Base-by-base conservation (phyloP, 1,140 invertebrate species). In the Saccostrea glomerata region DNA sequence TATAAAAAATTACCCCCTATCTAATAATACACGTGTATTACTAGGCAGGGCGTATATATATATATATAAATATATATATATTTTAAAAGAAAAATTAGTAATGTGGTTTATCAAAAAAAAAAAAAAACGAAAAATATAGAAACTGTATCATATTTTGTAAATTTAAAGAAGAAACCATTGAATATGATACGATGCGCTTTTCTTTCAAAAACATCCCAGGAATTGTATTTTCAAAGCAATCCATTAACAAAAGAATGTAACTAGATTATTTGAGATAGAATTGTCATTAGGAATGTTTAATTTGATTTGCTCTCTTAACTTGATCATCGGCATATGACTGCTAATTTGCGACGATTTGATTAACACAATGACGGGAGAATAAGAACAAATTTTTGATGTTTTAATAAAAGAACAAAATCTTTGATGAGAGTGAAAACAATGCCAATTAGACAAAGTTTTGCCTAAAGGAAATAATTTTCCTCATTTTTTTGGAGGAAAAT, bases 261-360 rank as follows among this genome's bases (percentile, higher is more conserved):
- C 58, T 63, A 63, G 58, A 63, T 63, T 63, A 63, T 63, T 63
- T 63, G 30, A 77, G 25, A 77, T 25, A 30, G 70, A 36, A 25
- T 25, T 77, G 70, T 77, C 70, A 77, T 77, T 77, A 12, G 25
- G 30, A 25, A 36, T 77, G 70, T 30, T 77, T 77, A 30, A 77
- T 77, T 77, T 30, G 30, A 77, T 77, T 77, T 77, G 70, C 25
- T 30, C 13, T 77, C 70, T 30, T 30, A 77, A 77, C 70, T 11
- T 77, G 30, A 77, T 77, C 30, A 77, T 77, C 25, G 25, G 70
- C 25, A 77, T 30, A 77, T 77, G 70, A 25, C 70, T 77, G 23
- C 70, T 77, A 77, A 77, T 77, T 77, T 77, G 70, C 25, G 70
- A 77, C 23, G 70, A 77, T 77, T 77, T 77, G 70, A 77, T 77